Evolutionary conservation across 1,140 invertebrate genomes (phyloP), one percentile per base, ranked within the genome.

Genomic region (Pollicipes pollicipes): DNA sequence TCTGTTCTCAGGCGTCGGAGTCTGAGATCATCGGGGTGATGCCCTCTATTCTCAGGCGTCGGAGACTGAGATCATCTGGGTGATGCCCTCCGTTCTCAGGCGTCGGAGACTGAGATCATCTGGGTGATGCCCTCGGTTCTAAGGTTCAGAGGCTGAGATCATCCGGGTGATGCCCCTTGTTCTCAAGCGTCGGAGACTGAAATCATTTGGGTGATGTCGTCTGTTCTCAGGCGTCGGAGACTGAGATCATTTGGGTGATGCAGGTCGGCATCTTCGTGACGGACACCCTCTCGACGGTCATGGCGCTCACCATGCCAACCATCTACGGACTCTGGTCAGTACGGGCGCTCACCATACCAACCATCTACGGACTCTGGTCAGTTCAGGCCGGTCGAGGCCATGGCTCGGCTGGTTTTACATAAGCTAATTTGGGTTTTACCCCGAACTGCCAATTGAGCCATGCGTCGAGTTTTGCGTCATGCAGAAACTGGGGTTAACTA

Each of bases 311-410:
- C 16, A 86, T 90, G 73, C 83, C 84, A 71, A 88, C 88, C 72
- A 88, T 91, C 77, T 90, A 91, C 78, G 88, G 86, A 73, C 82
- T 92, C 37, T 90, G 88, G 88, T 85, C 80, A 83, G 83, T 81
- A 76, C 63, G 24, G 13, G 45, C 21, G 21, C 24, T 17, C 6
- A 58, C 13, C 45, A 58, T 6, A 3, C 10, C 13, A 58, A 58
- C 13, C 21, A 58, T 21, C 13, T 35, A 35, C 16, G 16, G 4
- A 4, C 4, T 4, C 32, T 6, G 32, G 32, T 10, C n/a, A 69
- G 28, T 3, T 3, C 13, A 45, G 0, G 28, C 27, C 30, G 28
- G 24, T 13, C 26, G 3, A 45, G 10, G 24, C 10, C 67, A 13
- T 68, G 10, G 8, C 31, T 68, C 29, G 8, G 24, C 37, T 45